phyloP scores from a whole-genome alignment of 1,140 invertebrate genomes.

The Bombyx mori region DNA sequence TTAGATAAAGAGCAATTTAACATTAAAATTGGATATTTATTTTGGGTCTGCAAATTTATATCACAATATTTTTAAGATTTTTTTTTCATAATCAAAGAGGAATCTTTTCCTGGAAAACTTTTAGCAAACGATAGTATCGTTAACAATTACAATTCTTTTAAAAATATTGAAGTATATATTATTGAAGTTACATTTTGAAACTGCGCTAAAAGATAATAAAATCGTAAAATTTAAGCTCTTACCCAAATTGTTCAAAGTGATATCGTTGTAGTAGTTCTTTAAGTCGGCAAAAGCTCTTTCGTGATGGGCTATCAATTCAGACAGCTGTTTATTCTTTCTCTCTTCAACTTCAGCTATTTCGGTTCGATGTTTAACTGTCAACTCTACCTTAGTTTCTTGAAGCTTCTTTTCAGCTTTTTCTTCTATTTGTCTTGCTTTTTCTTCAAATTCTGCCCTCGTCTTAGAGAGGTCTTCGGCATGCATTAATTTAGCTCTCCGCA shows the following conservation, averaged over 20 bases:
- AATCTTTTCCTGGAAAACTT: too few relatives aligned
- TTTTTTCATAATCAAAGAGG: too few relatives aligned
- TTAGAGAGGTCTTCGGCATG: slow-evolving; percentile 76
- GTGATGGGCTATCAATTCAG: slow-evolving; percentile 85
- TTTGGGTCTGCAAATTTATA: too few relatives aligned
- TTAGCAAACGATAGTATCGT: too few relatives aligned
- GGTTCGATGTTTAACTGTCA: slow-evolving; percentile 79
- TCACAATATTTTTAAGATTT: too few relatives aligned
- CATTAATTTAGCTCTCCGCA: slow-evolving; percentile 53
- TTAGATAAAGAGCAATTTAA: too few relatives aligned
- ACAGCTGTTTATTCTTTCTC: slow-evolving; percentile 89
- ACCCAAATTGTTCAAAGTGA: slow-evolving; percentile 90
- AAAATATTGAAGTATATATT: too few relatives aligned
- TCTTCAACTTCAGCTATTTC: slow-evolving; percentile 91
- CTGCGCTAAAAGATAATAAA: too few relatives aligned
- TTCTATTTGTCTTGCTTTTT: slow-evolving; percentile 83
- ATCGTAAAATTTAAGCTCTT: slow-evolving; percentile 6
- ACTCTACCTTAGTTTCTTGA: slow-evolving; percentile 78
- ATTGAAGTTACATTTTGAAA: too few relatives aligned
- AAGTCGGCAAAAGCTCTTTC: slow-evolving; percentile 89
- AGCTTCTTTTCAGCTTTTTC: slow-evolving; percentile 84
- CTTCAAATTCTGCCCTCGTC: slow-evolving; percentile 79
- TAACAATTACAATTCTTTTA: too few relatives aligned
- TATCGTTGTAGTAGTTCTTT: slow-evolving; percentile 95
- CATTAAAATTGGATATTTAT: too few relatives aligned